phyloP scores from a whole-genome alignment of 2,888 invertebrate species.

The Hololepta plana region DNA sequence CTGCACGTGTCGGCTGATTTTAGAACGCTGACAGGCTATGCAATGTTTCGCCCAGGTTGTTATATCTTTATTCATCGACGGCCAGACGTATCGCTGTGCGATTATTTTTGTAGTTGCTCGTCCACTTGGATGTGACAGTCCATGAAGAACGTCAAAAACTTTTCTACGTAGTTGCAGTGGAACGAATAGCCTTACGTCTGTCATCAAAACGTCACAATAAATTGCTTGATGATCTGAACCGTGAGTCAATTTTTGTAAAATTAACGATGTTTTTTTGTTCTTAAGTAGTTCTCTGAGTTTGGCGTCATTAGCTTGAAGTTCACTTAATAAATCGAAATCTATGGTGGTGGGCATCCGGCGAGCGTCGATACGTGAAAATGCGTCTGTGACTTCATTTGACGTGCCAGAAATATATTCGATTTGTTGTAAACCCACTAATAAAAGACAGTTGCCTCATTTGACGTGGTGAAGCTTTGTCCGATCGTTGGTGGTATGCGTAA shows the following conservation, averaged over 20 bases:
- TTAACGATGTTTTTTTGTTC: constrained; percentile 1
- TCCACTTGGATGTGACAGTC: constrained; percentile 10
- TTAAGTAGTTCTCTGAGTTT: constrained; percentile 5
- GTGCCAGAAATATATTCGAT: no score
- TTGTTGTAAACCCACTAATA: constrained; percentile 1
- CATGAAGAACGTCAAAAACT: constrained; percentile 10
- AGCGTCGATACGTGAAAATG: constrained; percentile 2
- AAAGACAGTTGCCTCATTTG: constrained; percentile 1
- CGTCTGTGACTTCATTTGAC: no score
- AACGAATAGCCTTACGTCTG: constrained; percentile 11
- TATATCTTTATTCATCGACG: constrained; percentile 14
- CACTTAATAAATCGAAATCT: neutral
- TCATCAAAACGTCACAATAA: constrained; percentile 5
- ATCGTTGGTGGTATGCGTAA: no score
- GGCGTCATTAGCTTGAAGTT: constrained; percentile 3
- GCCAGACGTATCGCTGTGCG: constrained; percentile 14
- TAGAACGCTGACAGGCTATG: constrained; percentile 16
- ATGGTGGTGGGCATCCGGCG: neutral
- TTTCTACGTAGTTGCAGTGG: constrained; percentile 9
- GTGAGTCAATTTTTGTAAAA: no score
- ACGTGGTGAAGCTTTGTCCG: neutral
- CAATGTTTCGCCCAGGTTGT: constrained; percentile 16
- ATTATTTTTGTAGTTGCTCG: constrained; percentile 12
- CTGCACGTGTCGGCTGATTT: constrained; percentile 14
- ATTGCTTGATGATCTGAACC: constrained; percentile 3